Evolutionary conservation across 1,140 invertebrate species (phyloP).

Genomic region (Caerostris extrusa): DNA sequence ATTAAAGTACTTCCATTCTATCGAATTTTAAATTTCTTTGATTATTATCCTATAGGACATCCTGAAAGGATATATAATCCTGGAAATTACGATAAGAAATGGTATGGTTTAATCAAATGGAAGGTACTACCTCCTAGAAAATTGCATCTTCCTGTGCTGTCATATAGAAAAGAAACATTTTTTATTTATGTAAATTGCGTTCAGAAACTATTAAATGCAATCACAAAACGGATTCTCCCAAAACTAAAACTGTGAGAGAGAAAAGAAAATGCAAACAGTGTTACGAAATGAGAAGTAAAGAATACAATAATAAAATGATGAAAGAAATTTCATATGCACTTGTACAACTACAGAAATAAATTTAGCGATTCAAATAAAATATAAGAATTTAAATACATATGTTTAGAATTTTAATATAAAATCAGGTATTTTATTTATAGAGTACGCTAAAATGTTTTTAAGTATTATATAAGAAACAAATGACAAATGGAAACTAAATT

Average conservation of each 20-base stretch:
- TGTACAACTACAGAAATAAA: conserved; percentile 14
- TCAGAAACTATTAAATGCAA: conserved; percentile 40
- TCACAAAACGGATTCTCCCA: background rate
- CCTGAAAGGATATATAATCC: conserved; percentile 10
- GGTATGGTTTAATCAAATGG: conserved; percentile 32
- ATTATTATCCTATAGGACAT: conserved; percentile 39
- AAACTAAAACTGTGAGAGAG: background rate
- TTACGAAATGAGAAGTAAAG: background rate
- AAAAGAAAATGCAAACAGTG: conserved; percentile 26
- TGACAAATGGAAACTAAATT: conserved; percentile 44
- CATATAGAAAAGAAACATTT: conserved; percentile 35
- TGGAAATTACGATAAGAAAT: conserved; percentile 24
- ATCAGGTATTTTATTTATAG: conserved; percentile 5
- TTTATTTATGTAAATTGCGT: conserved; percentile 8
- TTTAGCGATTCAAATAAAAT: conserved; percentile 14
- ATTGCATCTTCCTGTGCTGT: background rate
- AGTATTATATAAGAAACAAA: conserved; percentile 52
- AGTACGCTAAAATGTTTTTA: conserved; percentile 62
- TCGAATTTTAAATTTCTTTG: conserved; percentile 31
- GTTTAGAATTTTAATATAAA: conserved; percentile 48
- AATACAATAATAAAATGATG: conserved; percentile 20
- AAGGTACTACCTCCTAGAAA: conserved; percentile 41
- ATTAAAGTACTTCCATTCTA: too few species aligned
- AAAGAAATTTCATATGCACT: conserved; percentile 34
- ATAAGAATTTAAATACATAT: conserved; percentile 33